Evolutionary conservation across 2,888 invertebrate genomes (phyloP).

Genomic region (Erebia aethiops): DNA sequence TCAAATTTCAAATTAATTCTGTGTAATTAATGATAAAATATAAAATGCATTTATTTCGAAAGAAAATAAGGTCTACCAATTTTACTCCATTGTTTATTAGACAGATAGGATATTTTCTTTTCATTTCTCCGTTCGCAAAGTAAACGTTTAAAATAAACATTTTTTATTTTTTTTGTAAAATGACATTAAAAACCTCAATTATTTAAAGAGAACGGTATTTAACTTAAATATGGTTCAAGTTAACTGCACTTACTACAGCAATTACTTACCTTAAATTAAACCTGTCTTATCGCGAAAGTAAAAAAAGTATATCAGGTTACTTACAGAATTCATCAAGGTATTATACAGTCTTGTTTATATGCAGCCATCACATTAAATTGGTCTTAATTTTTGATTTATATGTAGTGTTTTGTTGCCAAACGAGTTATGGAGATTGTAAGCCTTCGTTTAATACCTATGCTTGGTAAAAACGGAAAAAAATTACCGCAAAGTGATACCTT

Average conservation of each 20-base stretch:
- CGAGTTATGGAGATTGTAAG: slow-evolving; percentile 12
- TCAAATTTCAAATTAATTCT: too few relatives aligned
- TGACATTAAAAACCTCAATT: slow-evolving; percentile 17
- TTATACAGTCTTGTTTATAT: not conserved
- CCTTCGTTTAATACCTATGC: slow-evolving; percentile 3
- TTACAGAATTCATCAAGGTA: slow-evolving; percentile 11
- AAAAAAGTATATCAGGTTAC: not conserved
- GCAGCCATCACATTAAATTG: not conserved
- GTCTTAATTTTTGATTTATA: slow-evolving; percentile 16
- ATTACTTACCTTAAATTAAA: slow-evolving; percentile 17
- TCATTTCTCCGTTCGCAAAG: not conserved
- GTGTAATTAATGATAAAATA: too few relatives aligned
- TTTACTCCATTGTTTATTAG: too few relatives aligned
- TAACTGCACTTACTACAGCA: not conserved
- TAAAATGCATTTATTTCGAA: too few relatives aligned
- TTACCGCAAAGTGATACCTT: not conserved
- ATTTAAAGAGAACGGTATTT: slow-evolving; percentile 12
- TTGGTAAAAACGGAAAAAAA: not conserved
- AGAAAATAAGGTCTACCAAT: too few relatives aligned
- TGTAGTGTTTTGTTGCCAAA: slow-evolving; percentile 1
- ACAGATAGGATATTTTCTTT: not conserved
- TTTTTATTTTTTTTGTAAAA: not conserved
- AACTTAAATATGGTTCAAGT: slow-evolving; percentile 8
- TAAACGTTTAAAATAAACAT: slow-evolving; percentile 9
- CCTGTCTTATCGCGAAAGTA: slow-evolving; percentile 13